Evolutionary conservation across 2,113 vertebrate species (phyloP), one percentile per base, ranked within the genome.

Genomic region (Thermophis baileyi): DNA sequence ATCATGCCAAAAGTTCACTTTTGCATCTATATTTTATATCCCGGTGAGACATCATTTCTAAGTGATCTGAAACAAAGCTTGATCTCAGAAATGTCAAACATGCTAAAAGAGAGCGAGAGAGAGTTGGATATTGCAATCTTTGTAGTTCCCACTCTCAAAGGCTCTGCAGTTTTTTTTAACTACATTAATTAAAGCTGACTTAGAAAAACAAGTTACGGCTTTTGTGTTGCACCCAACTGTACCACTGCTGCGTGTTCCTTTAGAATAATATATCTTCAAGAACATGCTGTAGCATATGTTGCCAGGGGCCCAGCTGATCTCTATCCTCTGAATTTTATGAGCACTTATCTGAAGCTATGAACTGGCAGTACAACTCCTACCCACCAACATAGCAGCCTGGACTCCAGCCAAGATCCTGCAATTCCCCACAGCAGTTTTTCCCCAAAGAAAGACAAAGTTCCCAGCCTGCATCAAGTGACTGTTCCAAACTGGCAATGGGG

Each of bases 161-260:
- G 14, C 40, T 93, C 81, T 93, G 92, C 53, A 54, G 60, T 87
- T 91, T 93, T 96, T 94, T 94, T 94, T 91, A 95, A 91, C 88
- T 94, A 93, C 57, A 85, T 95, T 95, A 96, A 95, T 91, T 89
- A 95, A 94, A 95, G 54, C 86, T 95, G 94, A 93, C 94, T 96
- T 94, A 95, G 92, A 96, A 91, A 87, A 93, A 85, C 90, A 94
- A 88, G 89, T 44, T 74, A 90, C 88, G 91, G 95, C 51, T 88
- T 44, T 85, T 63, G 86, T 89, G 86, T 91, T 93, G 89, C 91
- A 96, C 91, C 94, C 74, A 90, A 50, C 91, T 81, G 60, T 92
- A 63, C 10, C 54, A 93, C 44, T 69, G 89, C n/a, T 9, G 3
- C n/a, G n/a, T 89, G 89, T 92, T 90, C 88, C 89, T 89, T 95